Conservation (phyloP, 2,797 vertebrate genomes). For the Tapirus indicus region DNA sequence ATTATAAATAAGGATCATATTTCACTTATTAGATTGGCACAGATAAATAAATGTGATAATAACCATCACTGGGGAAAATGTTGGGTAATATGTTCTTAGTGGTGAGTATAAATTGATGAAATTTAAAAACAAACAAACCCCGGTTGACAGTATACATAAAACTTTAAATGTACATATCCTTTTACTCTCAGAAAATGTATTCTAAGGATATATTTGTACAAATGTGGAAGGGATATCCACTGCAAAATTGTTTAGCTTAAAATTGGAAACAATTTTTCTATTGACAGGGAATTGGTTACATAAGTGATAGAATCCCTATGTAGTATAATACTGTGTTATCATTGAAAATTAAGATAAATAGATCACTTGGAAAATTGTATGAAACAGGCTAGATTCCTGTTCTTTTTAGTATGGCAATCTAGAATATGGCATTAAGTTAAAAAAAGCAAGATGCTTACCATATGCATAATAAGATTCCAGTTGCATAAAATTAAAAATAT, state of each 20-base stretch:
- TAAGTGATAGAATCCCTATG: neutral
- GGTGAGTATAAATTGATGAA: neutral
- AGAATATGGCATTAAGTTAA: neutral
- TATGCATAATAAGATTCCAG: neutral
- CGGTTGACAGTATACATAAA: neutral
- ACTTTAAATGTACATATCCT: neutral
- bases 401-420: neutral
- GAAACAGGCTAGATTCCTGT: neutral
- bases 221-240: neutral
- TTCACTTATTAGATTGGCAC: neutral
- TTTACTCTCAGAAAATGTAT: neutral
- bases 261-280: constrained; percentile 39
- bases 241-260: constrained; percentile 11
- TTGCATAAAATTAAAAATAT: neutral
- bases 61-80: neutral
- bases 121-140: neutral
- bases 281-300: neutral
- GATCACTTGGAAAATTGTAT: neutral
- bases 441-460: neutral
- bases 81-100: neutral
- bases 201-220: neutral
- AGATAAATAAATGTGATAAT: neutral
- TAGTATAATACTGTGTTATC: neutral
- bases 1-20: neutral
- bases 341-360: constrained; percentile 29